Percentiles rank a stretch among this genome's conserved stretches.
These are phyloP conservation scores for Sphaeramia orbicularis DNA, from an alignment of 2,797 vertebrate genomes.

Conservation along the genomic window DNA sequence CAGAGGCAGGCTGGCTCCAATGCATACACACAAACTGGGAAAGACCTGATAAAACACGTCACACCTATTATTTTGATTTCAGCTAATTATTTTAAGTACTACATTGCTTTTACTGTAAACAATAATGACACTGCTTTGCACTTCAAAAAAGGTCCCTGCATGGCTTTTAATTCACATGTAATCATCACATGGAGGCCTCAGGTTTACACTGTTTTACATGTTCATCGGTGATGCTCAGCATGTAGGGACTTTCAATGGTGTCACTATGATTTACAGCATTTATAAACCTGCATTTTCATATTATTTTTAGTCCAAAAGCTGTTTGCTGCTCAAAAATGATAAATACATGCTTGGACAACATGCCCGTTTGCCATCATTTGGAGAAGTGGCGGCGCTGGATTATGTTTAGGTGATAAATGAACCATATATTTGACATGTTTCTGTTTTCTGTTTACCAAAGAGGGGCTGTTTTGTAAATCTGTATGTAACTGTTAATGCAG, in stretches of 20 bases:
- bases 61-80: conserved; percentile 87
- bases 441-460: no score
- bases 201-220: background rate
- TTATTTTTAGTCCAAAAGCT: background rate
- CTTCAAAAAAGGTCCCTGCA: conserved; percentile 75
- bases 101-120: conserved; percentile 84
- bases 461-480: no score
- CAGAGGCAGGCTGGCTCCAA: conserved; percentile 9
- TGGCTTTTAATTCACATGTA: conserved; percentile 84
- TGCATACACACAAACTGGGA: conserved; percentile 77
- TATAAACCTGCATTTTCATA: background rate
- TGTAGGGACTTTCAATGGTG: background rate
- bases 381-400: no score
- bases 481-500: no score
- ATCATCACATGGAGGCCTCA: conserved; percentile 51
- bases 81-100: conserved; percentile 88
- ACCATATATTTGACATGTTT: background rate
- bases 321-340: no score
- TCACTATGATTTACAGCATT: background rate
- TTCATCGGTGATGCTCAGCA: background rate
- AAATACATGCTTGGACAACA: no score
- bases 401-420: no score
- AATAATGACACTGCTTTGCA: conserved; percentile 85
- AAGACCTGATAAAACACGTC: conserved; percentile 82
- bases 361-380: no score